Conservation (phyloP, 2,113 vertebrate genomes). For the Malaclemys terrapin region DNA sequence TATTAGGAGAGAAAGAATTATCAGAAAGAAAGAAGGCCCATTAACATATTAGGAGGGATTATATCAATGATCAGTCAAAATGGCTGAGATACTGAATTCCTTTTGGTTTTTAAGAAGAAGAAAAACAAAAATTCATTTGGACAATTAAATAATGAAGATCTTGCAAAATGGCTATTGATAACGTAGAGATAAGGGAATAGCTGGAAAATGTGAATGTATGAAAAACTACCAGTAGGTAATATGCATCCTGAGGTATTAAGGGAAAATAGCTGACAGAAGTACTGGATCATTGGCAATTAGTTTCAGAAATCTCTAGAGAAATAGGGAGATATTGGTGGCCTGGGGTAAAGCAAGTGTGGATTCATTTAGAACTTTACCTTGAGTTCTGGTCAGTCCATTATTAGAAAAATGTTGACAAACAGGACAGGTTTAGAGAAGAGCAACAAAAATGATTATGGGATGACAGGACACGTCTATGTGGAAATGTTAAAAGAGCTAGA, state of each 20-base stretch:
- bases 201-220: background rate
- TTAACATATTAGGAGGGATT: conserved; percentile 10
- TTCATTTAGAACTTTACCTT: background rate
- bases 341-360: background rate
- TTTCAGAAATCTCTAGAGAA: background rate
- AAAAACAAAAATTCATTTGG: background rate
- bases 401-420: background rate
- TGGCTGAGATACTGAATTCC: background rate
- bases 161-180: background rate
- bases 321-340: background rate
- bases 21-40: background rate
- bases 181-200: background rate
- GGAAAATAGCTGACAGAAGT: conserved; percentile 1
- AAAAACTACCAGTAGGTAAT: background rate
- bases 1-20: conserved; percentile 25
- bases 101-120: conserved; percentile 8
- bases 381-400: background rate
- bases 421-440: background rate
- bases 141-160: background rate
- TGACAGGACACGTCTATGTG: background rate
- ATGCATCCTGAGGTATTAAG: background rate
- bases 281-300: background rate
- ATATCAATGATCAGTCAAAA: background rate
- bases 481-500: background rate
- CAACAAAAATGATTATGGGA: background rate